Evolutionary conservation across 2,797 vertebrate genomes (phyloP), one percentile per base, ranked within the genome.

Genomic region (Sebastes cheni): DNA sequence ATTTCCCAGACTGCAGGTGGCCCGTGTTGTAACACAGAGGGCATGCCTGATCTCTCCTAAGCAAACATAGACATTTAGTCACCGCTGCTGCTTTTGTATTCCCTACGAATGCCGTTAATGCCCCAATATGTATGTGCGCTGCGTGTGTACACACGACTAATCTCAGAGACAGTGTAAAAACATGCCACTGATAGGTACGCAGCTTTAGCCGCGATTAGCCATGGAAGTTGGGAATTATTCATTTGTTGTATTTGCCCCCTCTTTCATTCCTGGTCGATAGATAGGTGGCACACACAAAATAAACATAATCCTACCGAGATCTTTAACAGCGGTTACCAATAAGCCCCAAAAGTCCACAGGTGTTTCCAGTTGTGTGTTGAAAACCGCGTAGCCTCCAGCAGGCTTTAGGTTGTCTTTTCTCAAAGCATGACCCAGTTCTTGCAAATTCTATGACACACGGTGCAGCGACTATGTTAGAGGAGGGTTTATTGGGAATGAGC

Each of bases 1-100:
- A 73, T 93, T 90, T 87, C 89, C 88, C 89, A 88, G 84, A 80
- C 76, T 88, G 80, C 92, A 94, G 93, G 94, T 95, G 92, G 88
- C 76, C 86, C 59, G 54, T 92, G 93, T 95, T 87, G 93, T 75
- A 93, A 93, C 67, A 74, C 56, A 56, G 83, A 84, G 80, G 80
- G 75, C 89, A 85, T 22, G 89, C 81, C 84, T 80, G 84, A 87
- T 84, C 89, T 84, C 67, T 68, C 68, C 72, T 83, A 77, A 91
- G 89, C 91, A 94, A 94, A 95, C 93, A 93, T 68, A 94, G 93
- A 94, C 93, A 79, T 92, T 88, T 89, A 94, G 94, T 95, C 94
- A 94, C 88, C 58, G 50, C 66, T 32, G 59, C 59, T 3, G 84
- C 93, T 89, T 95, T 95, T 95, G 94, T 95, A 81, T 89, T 88